Conservation (phyloP, 2,888 invertebrate species). For the Capitulum mitella region DNA sequence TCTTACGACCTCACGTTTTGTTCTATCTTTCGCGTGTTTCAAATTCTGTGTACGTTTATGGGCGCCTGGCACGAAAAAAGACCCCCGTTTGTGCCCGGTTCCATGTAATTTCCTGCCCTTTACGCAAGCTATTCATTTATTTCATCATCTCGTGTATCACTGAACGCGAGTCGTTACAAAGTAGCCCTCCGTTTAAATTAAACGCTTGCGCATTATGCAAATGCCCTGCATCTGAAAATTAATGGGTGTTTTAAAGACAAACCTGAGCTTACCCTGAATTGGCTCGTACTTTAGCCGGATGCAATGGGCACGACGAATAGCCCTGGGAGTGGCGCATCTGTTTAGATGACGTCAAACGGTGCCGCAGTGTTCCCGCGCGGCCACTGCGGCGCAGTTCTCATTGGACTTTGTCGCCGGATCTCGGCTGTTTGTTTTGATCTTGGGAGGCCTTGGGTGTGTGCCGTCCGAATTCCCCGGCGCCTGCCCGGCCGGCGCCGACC, state of each 20-base stretch:
- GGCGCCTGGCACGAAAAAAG: too few relatives aligned
- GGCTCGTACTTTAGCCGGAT: neutral
- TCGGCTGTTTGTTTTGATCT: neutral
- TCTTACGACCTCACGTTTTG: too few relatives aligned
- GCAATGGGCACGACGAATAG: neutral
- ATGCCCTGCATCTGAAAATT: neutral
- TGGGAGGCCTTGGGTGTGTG: neutral
- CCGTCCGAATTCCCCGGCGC: too few relatives aligned
- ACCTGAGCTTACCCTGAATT: neutral
- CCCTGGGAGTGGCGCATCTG: too few relatives aligned
- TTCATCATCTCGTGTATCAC: neutral
- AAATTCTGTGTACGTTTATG: too few relatives aligned
- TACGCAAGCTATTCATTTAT: constrained; percentile 2
- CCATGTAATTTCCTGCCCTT: too few relatives aligned
- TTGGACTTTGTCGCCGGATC: neutral
- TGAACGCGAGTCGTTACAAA: neutral
- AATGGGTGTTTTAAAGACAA: neutral
- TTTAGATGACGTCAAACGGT: too few relatives aligned
- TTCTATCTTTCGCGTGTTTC: too few relatives aligned
- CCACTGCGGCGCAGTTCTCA: neutral
- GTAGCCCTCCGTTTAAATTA: neutral
- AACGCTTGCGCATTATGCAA: neutral
- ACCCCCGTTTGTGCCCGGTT: too few relatives aligned
- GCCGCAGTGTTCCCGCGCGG: neutral
- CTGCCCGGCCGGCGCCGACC: neutral